A percentile compares a stretch with the other conserved stretches of the same genome.
phyloP scores from a whole-genome alignment of 1,140 invertebrate species.

The Metopolophium dirhodum region DNA sequence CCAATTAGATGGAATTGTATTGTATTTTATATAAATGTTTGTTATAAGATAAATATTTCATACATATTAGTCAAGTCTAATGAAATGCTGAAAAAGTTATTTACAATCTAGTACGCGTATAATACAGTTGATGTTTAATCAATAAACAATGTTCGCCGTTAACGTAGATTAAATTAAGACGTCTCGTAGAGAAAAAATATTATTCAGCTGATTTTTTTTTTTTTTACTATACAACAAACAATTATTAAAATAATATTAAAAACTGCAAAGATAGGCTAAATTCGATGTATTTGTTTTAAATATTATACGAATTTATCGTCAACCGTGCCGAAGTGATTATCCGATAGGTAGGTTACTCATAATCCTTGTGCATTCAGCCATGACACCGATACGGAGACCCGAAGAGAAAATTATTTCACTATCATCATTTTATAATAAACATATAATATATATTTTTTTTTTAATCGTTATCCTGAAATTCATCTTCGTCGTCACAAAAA shows the following conservation, averaged over 20 bases:
- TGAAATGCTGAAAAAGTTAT: neutral
- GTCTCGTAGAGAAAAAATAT: neutral
- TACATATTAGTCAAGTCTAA: neutral
- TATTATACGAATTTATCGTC: neutral
- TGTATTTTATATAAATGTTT: neutral
- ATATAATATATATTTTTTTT: neutral
- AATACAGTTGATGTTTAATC: neutral
- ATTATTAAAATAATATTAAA: conserved; percentile 22
- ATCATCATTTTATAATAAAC: conserved; percentile 10
- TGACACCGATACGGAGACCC: conserved; percentile 11
- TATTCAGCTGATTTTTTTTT: neutral
- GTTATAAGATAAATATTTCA: neutral
- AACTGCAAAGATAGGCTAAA: conserved; percentile 26
- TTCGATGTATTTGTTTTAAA: conserved; percentile 34
- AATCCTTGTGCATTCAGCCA: conserved; percentile 30
- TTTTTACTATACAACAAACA: neutral
- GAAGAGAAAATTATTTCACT: conserved; percentile 34
- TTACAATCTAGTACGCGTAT: neutral
- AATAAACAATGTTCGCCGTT: neutral
- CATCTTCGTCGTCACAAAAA: neutral
- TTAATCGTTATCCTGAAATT: conserved; percentile 6
- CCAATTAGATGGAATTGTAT: neutral
- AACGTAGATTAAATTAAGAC: neutral
- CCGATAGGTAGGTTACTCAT: conserved; percentile 25
- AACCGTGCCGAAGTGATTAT: conserved; percentile 23